Base-by-base conservation (phyloP, 2,113 vertebrate genomes). In the Planiliza haematocheilus region DNA sequence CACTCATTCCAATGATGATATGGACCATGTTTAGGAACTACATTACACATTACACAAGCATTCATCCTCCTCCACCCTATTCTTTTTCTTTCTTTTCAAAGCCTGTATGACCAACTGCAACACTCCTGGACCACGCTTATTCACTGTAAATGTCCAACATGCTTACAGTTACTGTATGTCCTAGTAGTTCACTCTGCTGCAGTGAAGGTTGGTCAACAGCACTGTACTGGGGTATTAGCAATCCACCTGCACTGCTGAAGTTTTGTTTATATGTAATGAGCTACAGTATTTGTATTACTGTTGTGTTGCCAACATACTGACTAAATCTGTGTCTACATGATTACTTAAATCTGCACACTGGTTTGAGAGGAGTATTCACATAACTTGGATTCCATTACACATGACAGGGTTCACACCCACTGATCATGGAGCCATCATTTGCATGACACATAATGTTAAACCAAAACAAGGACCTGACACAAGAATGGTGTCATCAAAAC, bases 361-460 rank as follows among this genome's bases (percentile, higher is more conserved):
- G 75, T 86, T 79, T 73, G 65, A 51, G 65, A 49, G 75, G 55
- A 64, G 16, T 65, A 53, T 46, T 48, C 55, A 68, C 69, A 89
- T 88, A 43, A 56, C 52, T 76, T 16, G n/a, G 64, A 88, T 90
- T 84, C 83, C 81, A 81, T 10, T 36, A 46, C 14, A 9, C n/a
- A 61, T 2, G 11, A 24, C n/a, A 37, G 24, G 1, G 55, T 36
- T 58, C 72, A 86, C 86, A 59, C 76, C 74, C 79, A 79, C 45
- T 20, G 1, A 69, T 17, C 11, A 48, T 24, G 10, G 34, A 76
- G 18, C 36, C 2, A 7, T 56, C 48, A 43, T 58, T 24, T 62
- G 7, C 21, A 41, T 17, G 8, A 24, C 3, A 16, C 21, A 67
- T 24, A 49, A 45, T 41, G 51, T 41, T 38, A 12, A 2, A 34